Conservation (phyloP, 30 jellyfish, hydroid and myxozoan genomes). For the Sanderia malayensis region DNA sequence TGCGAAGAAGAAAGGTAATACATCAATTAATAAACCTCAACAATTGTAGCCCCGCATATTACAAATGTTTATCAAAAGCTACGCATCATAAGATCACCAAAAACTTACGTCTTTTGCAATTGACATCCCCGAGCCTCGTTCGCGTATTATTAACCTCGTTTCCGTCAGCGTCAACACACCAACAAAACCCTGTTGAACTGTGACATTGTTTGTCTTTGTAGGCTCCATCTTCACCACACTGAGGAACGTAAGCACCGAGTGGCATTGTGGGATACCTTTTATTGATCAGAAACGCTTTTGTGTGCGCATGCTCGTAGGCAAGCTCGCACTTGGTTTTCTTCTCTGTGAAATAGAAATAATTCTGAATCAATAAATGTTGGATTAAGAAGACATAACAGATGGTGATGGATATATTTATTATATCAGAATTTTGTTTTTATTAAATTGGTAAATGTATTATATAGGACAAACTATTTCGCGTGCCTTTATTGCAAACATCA, state of each 20-base stretch:
- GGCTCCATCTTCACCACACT: slow-evolving; percentile 53
- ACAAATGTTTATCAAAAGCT: no score
- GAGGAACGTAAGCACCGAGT: slow-evolving; percentile 49
- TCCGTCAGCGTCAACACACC: slow-evolving; percentile 74
- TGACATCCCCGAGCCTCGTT: slow-evolving; percentile 26
- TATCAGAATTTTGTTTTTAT: no score
- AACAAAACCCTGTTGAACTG: slow-evolving; percentile 60
- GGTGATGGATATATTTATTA: no score
- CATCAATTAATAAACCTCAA: no score
- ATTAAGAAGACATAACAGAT: no score
- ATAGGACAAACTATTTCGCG: no score
- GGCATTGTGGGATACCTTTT: slow-evolving; percentile 52
- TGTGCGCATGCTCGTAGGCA: slow-evolving; percentile 22
- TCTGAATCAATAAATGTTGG: no score
- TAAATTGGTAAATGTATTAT: no score
- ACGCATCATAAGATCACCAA: no score
- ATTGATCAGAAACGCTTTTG: slow-evolving; percentile 49
- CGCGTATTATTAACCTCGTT: slow-evolving; percentile 41
- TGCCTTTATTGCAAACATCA: slow-evolving; percentile 32
- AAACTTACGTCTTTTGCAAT: slow-evolving; percentile 50
- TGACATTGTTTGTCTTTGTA: slow-evolving; percentile 62
- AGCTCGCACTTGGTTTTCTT: slow-evolving; percentile 41
- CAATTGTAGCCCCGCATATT: no score
- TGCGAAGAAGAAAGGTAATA: not conserved
- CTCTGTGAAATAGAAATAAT: slow-evolving; percentile 1